Base-by-base conservation (phyloP, 2,113 vertebrate species). In the Hydrochoerus hydrochaeris region DNA sequence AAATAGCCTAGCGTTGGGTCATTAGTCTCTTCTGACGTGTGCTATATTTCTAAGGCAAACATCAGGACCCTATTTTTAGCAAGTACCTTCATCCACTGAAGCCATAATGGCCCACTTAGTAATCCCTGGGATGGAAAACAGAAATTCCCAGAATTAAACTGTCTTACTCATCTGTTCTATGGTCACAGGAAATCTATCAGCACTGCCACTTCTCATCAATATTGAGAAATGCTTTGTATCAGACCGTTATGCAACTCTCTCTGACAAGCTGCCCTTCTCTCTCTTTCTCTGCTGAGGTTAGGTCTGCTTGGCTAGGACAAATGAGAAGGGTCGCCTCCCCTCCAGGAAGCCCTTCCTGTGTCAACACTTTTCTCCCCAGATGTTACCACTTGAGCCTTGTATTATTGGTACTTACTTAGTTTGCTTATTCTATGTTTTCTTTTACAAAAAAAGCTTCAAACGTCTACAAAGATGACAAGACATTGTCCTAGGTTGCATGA, bases 21-120 rank as follows among this genome's bases (percentile, higher is more conserved):
- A 96, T 97, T 94, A 92, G 90, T 97, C 73, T 97, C 85, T 69
- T 96, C 95, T 97, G 98, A 98, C 92, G 78, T 97, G 88, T 84
- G 82, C 62, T 95, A 30, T 95, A 90, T 95, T 85, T 96, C 94
- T 94, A 95, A 97, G 67, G 83, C 94, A 97, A 98, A 98, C 97
- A 97, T 96, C 84, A 91, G 44, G 41, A 84, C 41, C 67, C 93
- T 97, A 96, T 97, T 98, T 97, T 97, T 98, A 97, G 94, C 65
- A 92, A 95, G 85, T 91, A 97, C 90, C 96, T 97, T 96, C 92
- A 85, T 57, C 91, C 58, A 86, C 95, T 90, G 85, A 97, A 96
- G 86, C 2, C 60, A 88, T 96, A 92, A 95, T 88, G 83, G 60
- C 86, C 80, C 8, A 88, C 57, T 17, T 58, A 96, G 60, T 95